Evolutionary conservation across 2,888 invertebrate species (phyloP), one percentile per base, ranked within the genome.

Genomic region (Drosophila neonasuta): DNA sequence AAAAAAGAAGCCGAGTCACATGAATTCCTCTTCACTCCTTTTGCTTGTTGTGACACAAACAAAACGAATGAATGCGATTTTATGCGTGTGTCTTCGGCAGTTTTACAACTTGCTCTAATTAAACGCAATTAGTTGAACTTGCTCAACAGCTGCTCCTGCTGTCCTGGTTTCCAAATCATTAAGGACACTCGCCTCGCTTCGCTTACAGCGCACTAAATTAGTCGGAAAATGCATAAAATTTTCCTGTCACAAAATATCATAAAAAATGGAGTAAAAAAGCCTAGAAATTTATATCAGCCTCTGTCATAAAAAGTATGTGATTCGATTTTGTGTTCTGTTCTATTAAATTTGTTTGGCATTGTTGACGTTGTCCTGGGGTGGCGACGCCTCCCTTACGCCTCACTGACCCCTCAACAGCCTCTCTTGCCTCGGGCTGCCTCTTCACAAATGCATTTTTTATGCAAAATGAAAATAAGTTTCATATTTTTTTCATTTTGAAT

Each of bases 91-190:
- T 69, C 60, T 79, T 65, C 39, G 46, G 62, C 46, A 49, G 64
- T 69, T 77, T 77, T 72, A 77, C 79, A 83, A 83, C 80, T 81
- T 79, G 84, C 57, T 65, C 75, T 86, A 81, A 81, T 81, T 81
- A 81, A 81, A 81, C 73, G 86, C 86, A 81, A 81, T 81, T 81
- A 81, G 80, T 72, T 68, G 65, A 69, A 69, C 68, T 76, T 64
- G 57, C 58, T 36, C 46, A 34, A 17, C 75, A 56, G 63, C 74
- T 58, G 59, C 50, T 36, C 24, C 58, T 58, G 42, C 42, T 57
- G 57, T 44, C 45, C 57, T 62, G 59, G 52, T 68, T 72, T 48
- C 62, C 24, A 9, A 39, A 4, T 50, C 45, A 59, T 59, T 55
- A 56, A 57, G 62, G 36, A 57, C 48, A 60, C 41, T 51, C 71